Percentiles rank a stretch among this genome's conserved stretches.
Evolutionary conservation across 2,797 vertebrate genomes (phyloP).

Genomic region (Sebastes hubbsi): DNA sequence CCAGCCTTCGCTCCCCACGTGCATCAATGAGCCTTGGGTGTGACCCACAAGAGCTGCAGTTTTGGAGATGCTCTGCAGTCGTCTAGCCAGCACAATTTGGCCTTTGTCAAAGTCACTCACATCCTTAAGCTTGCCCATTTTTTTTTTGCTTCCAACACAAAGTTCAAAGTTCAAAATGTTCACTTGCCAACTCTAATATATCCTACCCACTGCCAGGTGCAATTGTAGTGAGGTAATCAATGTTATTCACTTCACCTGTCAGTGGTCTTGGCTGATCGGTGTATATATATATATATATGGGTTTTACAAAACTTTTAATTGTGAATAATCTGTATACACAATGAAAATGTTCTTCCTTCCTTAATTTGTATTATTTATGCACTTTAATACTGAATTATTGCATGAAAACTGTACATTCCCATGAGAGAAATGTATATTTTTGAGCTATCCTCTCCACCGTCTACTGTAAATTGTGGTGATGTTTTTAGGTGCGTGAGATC

Average conservation of each 20-base stretch:
- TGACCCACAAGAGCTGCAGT: too few relatives aligned
- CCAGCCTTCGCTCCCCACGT: too few relatives aligned
- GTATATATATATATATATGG: too few relatives aligned
- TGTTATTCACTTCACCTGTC: too few relatives aligned
- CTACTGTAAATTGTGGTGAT: neutral
- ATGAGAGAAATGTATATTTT: neutral
- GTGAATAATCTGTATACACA: neutral
- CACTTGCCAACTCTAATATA: too few relatives aligned
- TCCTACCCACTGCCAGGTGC: too few relatives aligned
- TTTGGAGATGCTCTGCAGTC: accelerated
- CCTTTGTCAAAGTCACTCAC: accelerated
- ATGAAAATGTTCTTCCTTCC: neutral
- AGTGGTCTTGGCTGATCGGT: accelerated
- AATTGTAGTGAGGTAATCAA: accelerated
- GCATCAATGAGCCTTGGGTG: too few relatives aligned
- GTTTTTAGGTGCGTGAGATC: neutral
- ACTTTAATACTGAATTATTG: neutral
- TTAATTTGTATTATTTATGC: neutral
- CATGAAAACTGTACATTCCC: neutral
- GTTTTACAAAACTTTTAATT: neutral
- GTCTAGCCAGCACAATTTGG: too few relatives aligned
- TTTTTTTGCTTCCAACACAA: too few relatives aligned
- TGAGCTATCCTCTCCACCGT: neutral
- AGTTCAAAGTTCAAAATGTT: too few relatives aligned
- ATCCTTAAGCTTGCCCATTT: too few relatives aligned